Conservation (phyloP, 2,113 vertebrate genomes). For the Coregonus clupeaformis region DNA sequence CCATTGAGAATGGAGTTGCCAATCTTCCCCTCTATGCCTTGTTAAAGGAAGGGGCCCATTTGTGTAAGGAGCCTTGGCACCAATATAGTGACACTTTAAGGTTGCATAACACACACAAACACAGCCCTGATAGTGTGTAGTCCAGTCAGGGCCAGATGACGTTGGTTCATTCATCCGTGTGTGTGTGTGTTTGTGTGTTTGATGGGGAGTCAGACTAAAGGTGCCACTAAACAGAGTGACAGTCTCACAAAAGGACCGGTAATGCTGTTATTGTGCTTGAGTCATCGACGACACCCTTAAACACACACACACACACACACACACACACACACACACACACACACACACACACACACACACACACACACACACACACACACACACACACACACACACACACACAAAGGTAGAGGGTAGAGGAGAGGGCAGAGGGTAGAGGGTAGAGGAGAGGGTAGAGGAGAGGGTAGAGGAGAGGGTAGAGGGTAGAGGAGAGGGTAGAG, state of each 20-base stretch:
- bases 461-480: no score
- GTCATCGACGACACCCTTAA: conserved; percentile 10
- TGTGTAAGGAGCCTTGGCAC: conserved; percentile 1
- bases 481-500: no score
- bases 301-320: no score
- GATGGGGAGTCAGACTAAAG: no score
- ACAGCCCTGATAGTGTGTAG: background rate
- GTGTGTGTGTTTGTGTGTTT: no score
- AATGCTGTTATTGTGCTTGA: background rate
- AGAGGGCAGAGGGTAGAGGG: no score
- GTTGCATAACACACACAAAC: conserved; percentile 32
- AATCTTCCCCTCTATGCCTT: background rate
- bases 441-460: no score
- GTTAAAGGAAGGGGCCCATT: background rate
- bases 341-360: no score
- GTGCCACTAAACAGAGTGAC: background rate
- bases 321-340: no score
- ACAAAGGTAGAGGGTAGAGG: no score
- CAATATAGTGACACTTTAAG: conserved; percentile 6
- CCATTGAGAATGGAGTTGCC: background rate
- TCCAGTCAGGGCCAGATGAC: background rate
- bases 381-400: no score
- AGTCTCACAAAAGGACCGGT: conserved; percentile 3
- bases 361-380: no score
- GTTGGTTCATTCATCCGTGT: background rate